Conservation (phyloP, 2,797 vertebrate genomes). For the Periophthalmus magnuspinnatus region DNA sequence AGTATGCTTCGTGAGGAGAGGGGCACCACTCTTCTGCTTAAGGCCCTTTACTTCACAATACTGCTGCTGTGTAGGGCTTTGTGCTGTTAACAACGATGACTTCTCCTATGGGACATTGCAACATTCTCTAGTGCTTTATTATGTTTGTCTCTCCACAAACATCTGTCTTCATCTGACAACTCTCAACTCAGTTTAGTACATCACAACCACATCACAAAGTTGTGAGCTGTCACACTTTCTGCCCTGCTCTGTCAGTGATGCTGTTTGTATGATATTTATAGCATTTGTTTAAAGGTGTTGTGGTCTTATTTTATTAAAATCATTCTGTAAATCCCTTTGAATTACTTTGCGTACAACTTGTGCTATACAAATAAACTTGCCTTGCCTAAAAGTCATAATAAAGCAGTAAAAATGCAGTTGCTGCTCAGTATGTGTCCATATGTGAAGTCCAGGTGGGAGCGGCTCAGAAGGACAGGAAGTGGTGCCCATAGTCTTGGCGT, state of each 20-base stretch:
- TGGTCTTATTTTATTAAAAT: no score
- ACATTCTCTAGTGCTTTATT: slow-evolving; percentile 65
- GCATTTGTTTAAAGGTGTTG: slow-evolving; percentile 41
- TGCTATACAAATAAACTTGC: no score
- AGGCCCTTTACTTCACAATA: slow-evolving; percentile 62
- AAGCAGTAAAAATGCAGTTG: background rate
- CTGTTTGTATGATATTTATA: slow-evolving; percentile 69
- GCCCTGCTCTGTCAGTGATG: slow-evolving; percentile 26
- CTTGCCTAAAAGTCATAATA: background rate
- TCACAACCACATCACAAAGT: slow-evolving; percentile 26
- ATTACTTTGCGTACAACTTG: no score
- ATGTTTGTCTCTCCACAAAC: slow-evolving; percentile 51
- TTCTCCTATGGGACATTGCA: slow-evolving; percentile 59
- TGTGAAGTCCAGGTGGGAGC: slow-evolving; percentile 42
- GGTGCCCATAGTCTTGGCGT: slow-evolving; percentile 59
- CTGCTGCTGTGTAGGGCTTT: slow-evolving; percentile 51
- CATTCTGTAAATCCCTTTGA: no score
- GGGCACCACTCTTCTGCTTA: slow-evolving; percentile 68
- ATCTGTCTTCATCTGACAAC: slow-evolving; percentile 52
- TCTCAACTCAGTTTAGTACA: slow-evolving; percentile 41
- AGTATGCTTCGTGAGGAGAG: slow-evolving; percentile 47
- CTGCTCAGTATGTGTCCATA: slow-evolving; percentile 8
- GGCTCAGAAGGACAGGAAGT: slow-evolving; percentile 65
- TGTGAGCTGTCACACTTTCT: slow-evolving; percentile 35
- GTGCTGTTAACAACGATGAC: slow-evolving; percentile 59